Evolutionary conservation across 1,140 invertebrate species (phyloP), one percentile per base, ranked within the genome.

Genomic region (Delia radicum): DNA sequence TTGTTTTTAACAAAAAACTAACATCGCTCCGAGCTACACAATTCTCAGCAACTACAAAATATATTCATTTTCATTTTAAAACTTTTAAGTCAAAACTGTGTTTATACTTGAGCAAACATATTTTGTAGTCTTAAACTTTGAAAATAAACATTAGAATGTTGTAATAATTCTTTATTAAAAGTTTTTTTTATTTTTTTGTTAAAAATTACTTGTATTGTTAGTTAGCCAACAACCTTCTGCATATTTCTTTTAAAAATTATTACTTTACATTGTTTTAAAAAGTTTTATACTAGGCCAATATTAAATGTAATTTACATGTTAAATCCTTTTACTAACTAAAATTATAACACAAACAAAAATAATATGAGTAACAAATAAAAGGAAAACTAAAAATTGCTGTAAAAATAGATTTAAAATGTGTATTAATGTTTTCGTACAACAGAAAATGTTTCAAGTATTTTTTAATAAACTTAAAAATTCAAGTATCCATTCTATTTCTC

Each of bases 161-260:
- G 48, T 55, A 55, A 55, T 55, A 55, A 55, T 55, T 55, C 48
- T 55, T 55, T 55, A 55, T 55, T 55, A 55, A 55, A 55, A 55
- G n/a, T 55, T 55, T 55, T 3, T 55, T 55, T 55, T 5, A 2
- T 55, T 21, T 21, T 55, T 55, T n/a, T 55, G 33, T n/a, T 13
- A 42, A 3, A 42, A 13, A 42, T 42, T 21, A 21, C 48, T 55
- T 55, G 5, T 7, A n/a, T n/a, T n/a, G 48, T 10, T 55, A 55
- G 48, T 15, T 42, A 42, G 12, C 12, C 37, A 55, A 21, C 48
- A 55, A 55, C n/a, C 48, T 55, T 21, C n/a, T 8, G 48, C 48
- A 21, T 55, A 55, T 21, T 55, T 4, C 37, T 55, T 55, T 55
- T 55, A 33, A 33, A 42, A 42, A 10, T 15, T 55, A 55, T 55